Evolutionary conservation across 2,888 invertebrate genomes (phyloP), one percentile per base, ranked within the genome.

Genomic region (Clitarchus hookeri): DNA sequence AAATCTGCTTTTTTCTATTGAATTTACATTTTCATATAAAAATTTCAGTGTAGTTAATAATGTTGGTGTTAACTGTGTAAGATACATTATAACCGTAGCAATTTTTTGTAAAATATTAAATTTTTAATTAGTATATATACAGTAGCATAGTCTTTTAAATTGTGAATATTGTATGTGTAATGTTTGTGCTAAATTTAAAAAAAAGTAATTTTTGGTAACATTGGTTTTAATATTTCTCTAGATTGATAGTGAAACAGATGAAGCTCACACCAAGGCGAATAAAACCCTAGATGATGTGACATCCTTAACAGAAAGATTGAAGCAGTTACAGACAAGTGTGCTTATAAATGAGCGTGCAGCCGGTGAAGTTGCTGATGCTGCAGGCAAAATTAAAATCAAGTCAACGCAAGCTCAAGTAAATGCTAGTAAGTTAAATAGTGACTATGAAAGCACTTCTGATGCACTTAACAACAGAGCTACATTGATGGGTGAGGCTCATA

Each of bases 291-390:
- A 93, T n/a, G 94, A 96, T 89, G 96, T 98, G 0, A 94, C 95
- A 83, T 92, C 93, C 11, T 91, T 98, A 87, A 95, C 95, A 86
- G 92, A 93, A 0, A 94, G 96, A 87, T 92, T 98, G 26, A 95
- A 95, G 87, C 94, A 95, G 85, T 92, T 98, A 79, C 96, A 97
- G 90, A 95, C 95, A 89, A 95, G 96, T 90, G 96, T 96, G 88
- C 93, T 96, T 6, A 96, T 95, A 91, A 98, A 98, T 90, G 96
- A 96, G 89, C 94, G 95, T 86, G 96, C 96, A 86, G 96, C 98
- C 12, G 94, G 95, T 88, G 95, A 96, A 90, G 97, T 98, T 0
- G 95, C 95, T 90, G 94, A 95, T 88, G 96, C 96, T 91, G 95
- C 96, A 0, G 93, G 94, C 85, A 94, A 94, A 88, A 96, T 98